phyloP scores from a whole-genome alignment of 2,888 invertebrate genomes.

The Drosophila fungiperda region DNA sequence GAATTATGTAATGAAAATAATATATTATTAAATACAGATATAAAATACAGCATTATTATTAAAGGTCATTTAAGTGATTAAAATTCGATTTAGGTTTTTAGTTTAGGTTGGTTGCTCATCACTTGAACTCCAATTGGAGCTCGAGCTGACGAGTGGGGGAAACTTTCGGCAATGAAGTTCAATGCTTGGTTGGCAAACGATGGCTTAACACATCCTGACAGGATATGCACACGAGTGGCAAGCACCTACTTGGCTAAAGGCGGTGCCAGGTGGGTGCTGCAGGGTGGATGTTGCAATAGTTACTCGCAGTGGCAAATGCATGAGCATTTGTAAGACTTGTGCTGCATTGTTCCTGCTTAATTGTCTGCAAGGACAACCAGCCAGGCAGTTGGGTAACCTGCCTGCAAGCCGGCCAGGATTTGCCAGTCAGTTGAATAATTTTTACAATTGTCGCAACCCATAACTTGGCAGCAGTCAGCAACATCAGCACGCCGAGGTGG shows the following conservation, averaged over 20 bases:
- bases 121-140: not conserved
- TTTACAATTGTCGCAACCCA: conserved; percentile 59
- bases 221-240: conserved; percentile 48
- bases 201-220: conserved; percentile 68
- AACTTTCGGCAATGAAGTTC: conserved; percentile 78
- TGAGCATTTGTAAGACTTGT: conserved; percentile 56
- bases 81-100: not conserved
- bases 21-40: not conserved
- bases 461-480: conserved; percentile 51
- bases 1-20: not conserved
- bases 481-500: conserved; percentile 10
- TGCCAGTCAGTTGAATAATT: conserved; percentile 69
- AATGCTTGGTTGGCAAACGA: conserved; percentile 31
- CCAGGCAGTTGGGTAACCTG: conserved; percentile 24
- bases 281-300: not conserved
- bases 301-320: conserved; percentile 40
- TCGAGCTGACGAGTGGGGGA: not conserved
- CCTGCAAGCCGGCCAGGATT: conserved; percentile 27
- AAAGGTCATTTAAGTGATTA: not conserved
- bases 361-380: conserved; percentile 69
- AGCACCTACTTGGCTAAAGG: conserved; percentile 9
- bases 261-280: conserved; percentile 4
- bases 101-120: not conserved
- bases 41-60: not conserved
- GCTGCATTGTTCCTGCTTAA: conserved; percentile 75